Evolutionary conservation across 2,797 vertebrate genomes (phyloP).

Genomic region (Pangasius macronema): DNA sequence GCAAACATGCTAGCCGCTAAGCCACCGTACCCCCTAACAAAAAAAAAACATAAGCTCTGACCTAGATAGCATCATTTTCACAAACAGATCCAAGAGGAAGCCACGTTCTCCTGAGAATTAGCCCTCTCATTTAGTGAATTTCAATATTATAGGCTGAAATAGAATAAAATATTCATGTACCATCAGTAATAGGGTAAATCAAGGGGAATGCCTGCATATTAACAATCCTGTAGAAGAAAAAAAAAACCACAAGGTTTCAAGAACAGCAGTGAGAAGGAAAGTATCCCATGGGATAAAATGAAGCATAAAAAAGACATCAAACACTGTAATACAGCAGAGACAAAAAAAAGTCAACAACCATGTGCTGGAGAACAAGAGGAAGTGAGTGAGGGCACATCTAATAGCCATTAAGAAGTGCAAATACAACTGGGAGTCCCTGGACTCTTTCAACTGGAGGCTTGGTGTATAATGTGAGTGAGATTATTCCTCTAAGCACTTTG

Average conservation of each 20-base stretch:
- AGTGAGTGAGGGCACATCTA: conserved; percentile 51
- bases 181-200: neutral
- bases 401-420: conserved; percentile 64
- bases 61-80: neutral
- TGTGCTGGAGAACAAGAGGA: conserved; percentile 27
- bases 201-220: no score
- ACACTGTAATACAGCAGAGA: conserved; percentile 15
- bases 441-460: conserved; percentile 61
- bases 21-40: no score
- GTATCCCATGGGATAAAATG: neutral
- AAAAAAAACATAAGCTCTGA: neutral
- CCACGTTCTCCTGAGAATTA: neutral
- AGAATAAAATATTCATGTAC: neutral
- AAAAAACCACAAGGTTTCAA: neutral
- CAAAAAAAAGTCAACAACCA: conserved; percentile 5
- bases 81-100: neutral
- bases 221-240: neutral
- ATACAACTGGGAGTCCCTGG: conserved; percentile 66
- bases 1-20: no score
- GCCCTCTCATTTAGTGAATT: neutral
- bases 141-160: conserved; percentile 1
- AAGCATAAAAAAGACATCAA: neutral
- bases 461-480: conserved; percentile 55
- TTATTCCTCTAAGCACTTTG: conserved; percentile 45
- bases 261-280: neutral